These are phyloP conservation scores for Drosophila setifemur DNA, from an alignment of 1,140 invertebrate genomes.

Conservation along the genomic window DNA sequence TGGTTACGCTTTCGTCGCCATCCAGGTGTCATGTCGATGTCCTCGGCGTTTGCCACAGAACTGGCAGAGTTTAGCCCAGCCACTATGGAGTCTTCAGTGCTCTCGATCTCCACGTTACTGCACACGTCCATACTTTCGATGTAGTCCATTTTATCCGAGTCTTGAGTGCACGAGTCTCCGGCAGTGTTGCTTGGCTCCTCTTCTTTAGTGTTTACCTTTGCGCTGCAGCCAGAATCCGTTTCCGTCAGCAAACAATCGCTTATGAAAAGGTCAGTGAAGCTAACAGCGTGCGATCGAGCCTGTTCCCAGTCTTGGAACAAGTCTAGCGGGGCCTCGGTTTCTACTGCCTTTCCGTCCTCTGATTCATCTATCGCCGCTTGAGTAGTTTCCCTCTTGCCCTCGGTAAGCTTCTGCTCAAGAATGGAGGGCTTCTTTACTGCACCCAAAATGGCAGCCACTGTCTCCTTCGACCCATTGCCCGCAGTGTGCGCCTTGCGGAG, in stretches of 20 bases:
- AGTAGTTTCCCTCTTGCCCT: conserved; percentile 70
- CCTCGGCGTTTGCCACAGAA: conserved; percentile 44
- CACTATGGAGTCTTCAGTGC: conserved; percentile 68
- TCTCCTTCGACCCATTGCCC: conserved; percentile 80
- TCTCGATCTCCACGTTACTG: conserved; percentile 79
- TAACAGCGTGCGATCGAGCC: conserved; percentile 56
- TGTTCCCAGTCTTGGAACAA: conserved; percentile 76
- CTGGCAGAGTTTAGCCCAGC: conserved; percentile 33
- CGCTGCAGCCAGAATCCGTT: background rate
- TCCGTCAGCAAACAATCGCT: conserved; percentile 40
- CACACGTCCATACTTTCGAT: conserved; percentile 79
- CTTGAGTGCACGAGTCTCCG: conserved; percentile 56
- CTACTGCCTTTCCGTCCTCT: conserved; percentile 56
- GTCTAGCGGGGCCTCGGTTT: conserved; percentile 72
- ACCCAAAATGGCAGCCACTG: conserved; percentile 78
- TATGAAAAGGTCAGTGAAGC: conserved; percentile 50
- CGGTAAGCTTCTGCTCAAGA: conserved; percentile 83
- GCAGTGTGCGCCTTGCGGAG: conserved; percentile 86
- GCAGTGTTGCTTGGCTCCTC: conserved; percentile 32
- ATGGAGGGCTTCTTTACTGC: conserved; percentile 83
- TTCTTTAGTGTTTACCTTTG: conserved; percentile 42
- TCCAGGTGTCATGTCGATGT: conserved; percentile 36
- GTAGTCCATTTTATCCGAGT: conserved; percentile 74
- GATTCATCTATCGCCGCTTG: conserved; percentile 64
- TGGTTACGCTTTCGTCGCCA: conserved; percentile 44